Percentiles rank a stretch among this genome's conserved stretches.
phyloP scores from a whole-genome alignment of 2,113 vertebrate genomes.

The Lamprotornis superbus region DNA sequence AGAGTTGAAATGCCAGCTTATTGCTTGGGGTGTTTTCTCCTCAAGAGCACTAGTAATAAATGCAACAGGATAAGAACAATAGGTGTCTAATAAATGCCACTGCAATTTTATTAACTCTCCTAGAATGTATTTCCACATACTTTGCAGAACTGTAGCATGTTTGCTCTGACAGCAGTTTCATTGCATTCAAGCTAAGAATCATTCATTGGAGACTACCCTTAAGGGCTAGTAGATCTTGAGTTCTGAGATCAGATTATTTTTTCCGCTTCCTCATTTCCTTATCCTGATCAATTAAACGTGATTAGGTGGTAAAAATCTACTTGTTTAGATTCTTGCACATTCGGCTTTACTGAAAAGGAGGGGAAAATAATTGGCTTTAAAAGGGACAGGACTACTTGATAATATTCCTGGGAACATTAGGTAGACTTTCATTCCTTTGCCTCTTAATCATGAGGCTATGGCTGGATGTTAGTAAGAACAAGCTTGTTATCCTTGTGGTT shows the following conservation, averaged over 20 bases:
- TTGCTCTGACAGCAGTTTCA: not conserved
- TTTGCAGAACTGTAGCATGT: not conserved
- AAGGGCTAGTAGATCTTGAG: not conserved
- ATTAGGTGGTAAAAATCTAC: not conserved
- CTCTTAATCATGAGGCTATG: not conserved
- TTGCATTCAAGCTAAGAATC: not conserved
- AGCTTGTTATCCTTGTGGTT: not conserved
- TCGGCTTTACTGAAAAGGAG: not conserved
- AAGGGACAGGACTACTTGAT: not conserved
- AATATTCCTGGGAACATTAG: not conserved
- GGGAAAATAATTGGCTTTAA: not conserved
- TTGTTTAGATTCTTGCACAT: fast-evolving
- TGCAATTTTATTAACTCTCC: not conserved
- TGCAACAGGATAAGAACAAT: not conserved
- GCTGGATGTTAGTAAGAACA: not conserved
- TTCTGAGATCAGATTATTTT: not conserved
- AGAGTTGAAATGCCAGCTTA: not conserved
- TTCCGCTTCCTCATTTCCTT: not conserved
- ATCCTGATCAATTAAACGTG: not conserved
- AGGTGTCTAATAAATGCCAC: not conserved
- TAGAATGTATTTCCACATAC: not conserved
- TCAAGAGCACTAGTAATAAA: not conserved
- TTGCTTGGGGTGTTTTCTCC: not conserved
- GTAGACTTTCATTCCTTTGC: not conserved
- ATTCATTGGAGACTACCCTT: not conserved